Conservation (phyloP, 2,888 invertebrate species). For the Xestia ashworthii region DNA sequence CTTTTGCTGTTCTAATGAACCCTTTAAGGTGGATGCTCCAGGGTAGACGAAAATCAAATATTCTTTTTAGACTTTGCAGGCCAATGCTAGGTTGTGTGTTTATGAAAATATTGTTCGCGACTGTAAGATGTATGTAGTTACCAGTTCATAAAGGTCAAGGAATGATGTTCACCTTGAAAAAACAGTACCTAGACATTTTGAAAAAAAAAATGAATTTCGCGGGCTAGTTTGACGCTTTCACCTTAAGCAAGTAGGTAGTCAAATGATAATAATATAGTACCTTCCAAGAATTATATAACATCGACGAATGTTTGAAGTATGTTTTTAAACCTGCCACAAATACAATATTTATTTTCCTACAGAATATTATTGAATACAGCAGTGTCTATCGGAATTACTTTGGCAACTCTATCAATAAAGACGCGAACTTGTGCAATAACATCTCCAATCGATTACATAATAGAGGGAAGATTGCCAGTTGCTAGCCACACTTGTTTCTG, state of each 20-base stretch:
- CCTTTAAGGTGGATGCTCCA: too few relatives aligned
- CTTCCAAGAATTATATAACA: background rate
- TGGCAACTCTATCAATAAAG: constrained; percentile 88
- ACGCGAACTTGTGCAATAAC: constrained; percentile 87
- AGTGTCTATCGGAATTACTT: constrained; percentile 84
- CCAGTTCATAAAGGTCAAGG: too few relatives aligned
- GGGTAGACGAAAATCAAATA: too few relatives aligned
- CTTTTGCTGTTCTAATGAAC: too few relatives aligned
- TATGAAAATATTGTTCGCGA: too few relatives aligned
- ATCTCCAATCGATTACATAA: constrained; percentile 82
- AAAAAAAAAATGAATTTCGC: too few relatives aligned
- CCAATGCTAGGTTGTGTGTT: too few relatives aligned
- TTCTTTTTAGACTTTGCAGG: too few relatives aligned
- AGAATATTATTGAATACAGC: constrained; percentile 75
- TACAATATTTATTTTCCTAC: constrained; percentile 65
- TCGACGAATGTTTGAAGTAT: constrained; percentile 1
- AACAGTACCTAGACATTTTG: too few relatives aligned
- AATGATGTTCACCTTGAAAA: too few relatives aligned
- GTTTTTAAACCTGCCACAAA: constrained; percentile 13
- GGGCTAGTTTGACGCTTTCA: too few relatives aligned
- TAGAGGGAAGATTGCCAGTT: constrained; percentile 78
- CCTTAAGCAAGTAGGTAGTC: background rate
- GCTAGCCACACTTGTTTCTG: constrained; percentile 69
- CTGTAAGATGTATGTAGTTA: too few relatives aligned
- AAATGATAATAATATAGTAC: background rate